Percentiles rank a stretch among this genome's conserved stretches.
Conservation (phyloP, 2,888 invertebrate genomes). For the Epistrophe eligans region DNA sequence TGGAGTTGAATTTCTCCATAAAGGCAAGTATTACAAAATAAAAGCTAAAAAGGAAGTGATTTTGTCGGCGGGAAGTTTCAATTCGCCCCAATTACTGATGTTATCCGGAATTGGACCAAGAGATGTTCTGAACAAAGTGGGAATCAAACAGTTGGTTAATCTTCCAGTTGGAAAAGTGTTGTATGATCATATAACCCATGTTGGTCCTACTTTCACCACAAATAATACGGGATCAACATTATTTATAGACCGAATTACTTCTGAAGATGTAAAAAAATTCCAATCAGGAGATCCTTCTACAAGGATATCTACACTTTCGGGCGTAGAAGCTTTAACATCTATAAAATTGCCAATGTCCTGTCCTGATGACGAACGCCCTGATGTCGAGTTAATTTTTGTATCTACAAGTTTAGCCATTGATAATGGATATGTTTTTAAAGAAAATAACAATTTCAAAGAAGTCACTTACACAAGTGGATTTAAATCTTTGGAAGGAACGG, state of each 20-base stretch:
- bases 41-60: conserved; percentile 91
- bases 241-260: conserved; percentile 53
- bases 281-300: conserved; percentile 86
- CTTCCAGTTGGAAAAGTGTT: conserved; percentile 84
- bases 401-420: conserved; percentile 87
- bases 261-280: conserved; percentile 82
- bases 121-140: background rate
- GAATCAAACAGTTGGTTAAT: background rate
- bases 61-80: conserved; percentile 94
- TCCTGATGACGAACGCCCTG: conserved; percentile 84
- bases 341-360: conserved; percentile 85
- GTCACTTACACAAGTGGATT: conserved; percentile 84
- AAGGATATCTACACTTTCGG: conserved; percentile 85
- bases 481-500: conserved; percentile 79
- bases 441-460: conserved; percentile 85
- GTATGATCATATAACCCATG: conserved; percentile 85
- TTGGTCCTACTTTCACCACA: conserved; percentile 84
- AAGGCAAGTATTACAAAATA: conserved; percentile 84
- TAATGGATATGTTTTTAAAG: conserved; percentile 81
- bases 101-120: conserved; percentile 88
- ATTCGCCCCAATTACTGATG: conserved; percentile 95
- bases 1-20: conserved; percentile 85
- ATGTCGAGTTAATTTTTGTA: conserved; percentile 87
- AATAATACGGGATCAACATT: conserved; percentile 77
- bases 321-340: conserved; percentile 87